Evolutionary conservation across 2,888 invertebrate species (phyloP), one percentile per base, ranked within the genome.

Genomic region (Mylabris sibirica): DNA sequence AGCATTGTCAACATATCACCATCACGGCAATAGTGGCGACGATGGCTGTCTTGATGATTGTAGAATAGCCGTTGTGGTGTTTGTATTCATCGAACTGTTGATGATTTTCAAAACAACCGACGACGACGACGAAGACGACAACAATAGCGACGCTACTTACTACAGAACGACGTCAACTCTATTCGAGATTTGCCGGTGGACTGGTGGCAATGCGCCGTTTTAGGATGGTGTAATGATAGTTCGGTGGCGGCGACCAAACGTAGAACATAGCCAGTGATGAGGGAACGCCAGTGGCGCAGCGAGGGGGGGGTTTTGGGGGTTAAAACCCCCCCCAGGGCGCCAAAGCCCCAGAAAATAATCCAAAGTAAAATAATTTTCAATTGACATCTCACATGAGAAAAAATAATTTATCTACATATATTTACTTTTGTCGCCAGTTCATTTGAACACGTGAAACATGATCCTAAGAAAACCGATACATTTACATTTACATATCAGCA

Each of bases 1-100:
- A 72, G 74, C 74, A 76, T 76, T 75, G 75, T 76, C 73, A 75
- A 73, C 75, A 75, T 74, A 74, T 74, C 75, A 74, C 74, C 70
- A 62, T 59, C 67, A 63, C 38, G 34, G 60, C 64, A 49, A 49
- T 20, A 49, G 49, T 20, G 22, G 49, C 49, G 20, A 49, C 20
- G 20, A 49, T 9, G 20, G 9, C 49, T 20, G 20, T 20, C 17
- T 49, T 49, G 20, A 2, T 49, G 49, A 49, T 49, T 9, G 20
- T 49, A 11, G 49, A 20, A 49, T 49, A 20, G 11, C 49, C 20
- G 12, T 49, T 20, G 49, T 49, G 63, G 63, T 53, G 26, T 24
- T 41, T 38, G n/a, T 64, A 64, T 67, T 64, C 66, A 66, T 64
- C 61, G 69, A 67, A 67, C 66, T 64, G 64, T 49, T 49, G 20